Conservation (phyloP, 2,797 vertebrate species). For the Poecile montanus region DNA sequence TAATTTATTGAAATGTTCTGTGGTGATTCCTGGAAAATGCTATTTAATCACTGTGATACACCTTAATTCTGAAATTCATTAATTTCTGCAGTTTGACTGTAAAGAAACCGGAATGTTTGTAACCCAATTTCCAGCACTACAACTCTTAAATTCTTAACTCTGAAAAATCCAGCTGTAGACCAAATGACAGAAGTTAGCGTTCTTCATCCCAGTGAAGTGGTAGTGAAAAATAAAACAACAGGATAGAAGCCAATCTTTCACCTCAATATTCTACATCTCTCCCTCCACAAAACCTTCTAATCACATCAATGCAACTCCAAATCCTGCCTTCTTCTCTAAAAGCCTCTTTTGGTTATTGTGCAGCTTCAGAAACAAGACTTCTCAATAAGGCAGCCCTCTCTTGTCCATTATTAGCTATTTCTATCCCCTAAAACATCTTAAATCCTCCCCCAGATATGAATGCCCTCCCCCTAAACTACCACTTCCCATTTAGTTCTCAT, state of each 20-base stretch:
- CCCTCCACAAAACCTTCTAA: not conserved
- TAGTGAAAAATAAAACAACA: not conserved
- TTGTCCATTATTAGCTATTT: not conserved
- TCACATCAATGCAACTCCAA: not conserved
- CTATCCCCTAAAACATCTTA: not conserved
- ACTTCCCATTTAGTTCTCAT: not conserved
- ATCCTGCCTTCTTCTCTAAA: not conserved
- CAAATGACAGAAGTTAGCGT: not conserved
- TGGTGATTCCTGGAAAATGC: not conserved
- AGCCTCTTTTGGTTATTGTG: not conserved
- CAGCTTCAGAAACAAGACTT: not conserved
- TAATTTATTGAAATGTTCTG: not conserved
- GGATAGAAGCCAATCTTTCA: not conserved
- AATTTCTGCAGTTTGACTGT: not conserved
- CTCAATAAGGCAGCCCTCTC: not conserved
- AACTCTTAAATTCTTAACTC: not conserved
- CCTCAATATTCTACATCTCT: not conserved
- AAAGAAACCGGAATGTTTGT: not conserved
- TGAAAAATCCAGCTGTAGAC: not conserved
- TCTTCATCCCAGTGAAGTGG: not conserved
- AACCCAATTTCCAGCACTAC: not conserved
- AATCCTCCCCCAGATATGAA: not conserved
- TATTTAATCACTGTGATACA: not conserved
- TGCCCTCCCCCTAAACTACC: not conserved
- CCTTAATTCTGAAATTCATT: not conserved